Conservation (phyloP, 2,113 vertebrate species). For the Chaetorhynchus papuensis region DNA sequence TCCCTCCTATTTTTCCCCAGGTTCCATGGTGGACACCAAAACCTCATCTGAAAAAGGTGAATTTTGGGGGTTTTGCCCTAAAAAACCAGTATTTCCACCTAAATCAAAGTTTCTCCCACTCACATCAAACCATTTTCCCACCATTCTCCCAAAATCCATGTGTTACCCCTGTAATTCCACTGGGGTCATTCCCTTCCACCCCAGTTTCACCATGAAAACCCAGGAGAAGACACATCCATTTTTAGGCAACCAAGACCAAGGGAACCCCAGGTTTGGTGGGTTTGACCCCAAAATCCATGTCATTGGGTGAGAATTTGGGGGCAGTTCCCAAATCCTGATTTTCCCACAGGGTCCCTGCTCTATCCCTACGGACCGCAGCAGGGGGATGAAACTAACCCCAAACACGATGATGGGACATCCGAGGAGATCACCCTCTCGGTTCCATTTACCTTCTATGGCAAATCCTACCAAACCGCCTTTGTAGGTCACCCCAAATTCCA, state of each 20-base stretch:
- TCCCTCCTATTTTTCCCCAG: not conserved
- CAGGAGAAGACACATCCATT: not conserved
- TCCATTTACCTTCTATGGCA: not conserved
- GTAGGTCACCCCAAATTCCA: not conserved
- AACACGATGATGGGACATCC: not conserved
- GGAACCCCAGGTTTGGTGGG: not conserved
- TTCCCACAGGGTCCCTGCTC: not conserved
- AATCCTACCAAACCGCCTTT: not conserved
- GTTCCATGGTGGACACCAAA: not conserved
- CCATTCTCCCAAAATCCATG: not conserved
- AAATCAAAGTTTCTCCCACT: not conserved
- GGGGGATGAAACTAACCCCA: not conserved
- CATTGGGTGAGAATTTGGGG: not conserved
- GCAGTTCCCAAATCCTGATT: not conserved
- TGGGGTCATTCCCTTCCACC: not conserved
- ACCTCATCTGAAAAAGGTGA: not conserved
- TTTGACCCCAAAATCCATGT: not conserved
- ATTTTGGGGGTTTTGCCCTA: not conserved
- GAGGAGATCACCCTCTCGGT: accelerated
- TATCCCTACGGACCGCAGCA: not conserved
- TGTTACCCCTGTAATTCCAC: not conserved
- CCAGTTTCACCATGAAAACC: not conserved
- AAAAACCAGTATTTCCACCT: not conserved
- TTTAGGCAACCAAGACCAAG: not conserved
- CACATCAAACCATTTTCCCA: not conserved